phyloP scores from a whole-genome alignment of 2,888 invertebrate genomes.

The Callimorpha dominula region DNA sequence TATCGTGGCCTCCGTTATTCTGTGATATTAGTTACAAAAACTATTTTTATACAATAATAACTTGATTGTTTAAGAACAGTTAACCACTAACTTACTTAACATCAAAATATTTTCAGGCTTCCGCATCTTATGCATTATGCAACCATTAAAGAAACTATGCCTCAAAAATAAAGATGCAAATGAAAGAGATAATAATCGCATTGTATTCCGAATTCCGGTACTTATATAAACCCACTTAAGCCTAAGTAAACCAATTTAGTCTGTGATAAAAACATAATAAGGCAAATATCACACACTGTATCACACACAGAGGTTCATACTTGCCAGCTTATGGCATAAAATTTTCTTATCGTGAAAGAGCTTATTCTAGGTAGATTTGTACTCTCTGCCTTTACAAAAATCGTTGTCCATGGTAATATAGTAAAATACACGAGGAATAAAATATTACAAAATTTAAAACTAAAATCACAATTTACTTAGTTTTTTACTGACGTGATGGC shows the following conservation, averaged over 20 bases:
- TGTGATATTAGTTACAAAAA: neutral
- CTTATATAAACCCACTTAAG: neutral
- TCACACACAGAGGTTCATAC: too few species aligned
- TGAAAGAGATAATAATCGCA: neutral
- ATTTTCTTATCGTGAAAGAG: too few species aligned
- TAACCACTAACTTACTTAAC: neutral
- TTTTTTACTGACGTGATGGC: too few species aligned
- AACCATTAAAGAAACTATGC: slow-evolving; percentile 53
- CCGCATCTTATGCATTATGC: slow-evolving; percentile 58
- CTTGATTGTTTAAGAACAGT: neutral
- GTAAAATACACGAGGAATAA: too few species aligned
- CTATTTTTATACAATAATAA: neutral
- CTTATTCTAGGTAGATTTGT: too few species aligned
- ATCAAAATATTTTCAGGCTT: slow-evolving; percentile 39
- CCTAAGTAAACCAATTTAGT: neutral
- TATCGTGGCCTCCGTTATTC: neutral
- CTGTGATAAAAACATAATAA: neutral
- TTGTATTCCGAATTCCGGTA: neutral
- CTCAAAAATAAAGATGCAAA: slow-evolving; percentile 4
- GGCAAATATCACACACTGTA: too few species aligned
- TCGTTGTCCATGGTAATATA: too few species aligned
- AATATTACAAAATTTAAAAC: too few species aligned
- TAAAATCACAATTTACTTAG: too few species aligned
- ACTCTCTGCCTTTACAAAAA: too few species aligned
- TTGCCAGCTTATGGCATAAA: too few species aligned